These are phyloP conservation scores for Triops longicaudatus DNA, from an alignment of 1,140 invertebrate genomes.

Conservation along the genomic window DNA sequence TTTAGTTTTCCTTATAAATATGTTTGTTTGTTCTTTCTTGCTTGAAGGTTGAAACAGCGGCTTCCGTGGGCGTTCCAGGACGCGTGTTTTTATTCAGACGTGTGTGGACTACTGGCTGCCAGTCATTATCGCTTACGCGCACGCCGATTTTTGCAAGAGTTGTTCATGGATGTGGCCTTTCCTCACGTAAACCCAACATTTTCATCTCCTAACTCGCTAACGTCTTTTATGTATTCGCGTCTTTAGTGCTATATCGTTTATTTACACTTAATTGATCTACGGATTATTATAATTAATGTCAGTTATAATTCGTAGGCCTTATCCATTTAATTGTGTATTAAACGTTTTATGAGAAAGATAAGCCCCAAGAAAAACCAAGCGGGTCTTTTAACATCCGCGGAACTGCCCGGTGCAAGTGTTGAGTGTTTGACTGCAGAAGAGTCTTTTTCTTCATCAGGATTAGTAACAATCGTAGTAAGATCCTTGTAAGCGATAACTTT, in stretches of 20 bases:
- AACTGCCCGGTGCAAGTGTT: too few relatives aligned
- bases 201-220: background rate
- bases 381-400: too few relatives aligned
- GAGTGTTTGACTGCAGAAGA: too few relatives aligned
- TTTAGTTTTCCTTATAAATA: background rate
- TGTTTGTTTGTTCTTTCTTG: slow-evolving; percentile 17
- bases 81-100: slow-evolving; percentile 86
- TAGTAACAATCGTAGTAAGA: too few relatives aligned
- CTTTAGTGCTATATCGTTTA: too few relatives aligned
- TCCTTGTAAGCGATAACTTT: background rate
- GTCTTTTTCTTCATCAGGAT: too few relatives aligned
- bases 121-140: slow-evolving; percentile 73
- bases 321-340: too few relatives aligned
- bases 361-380: too few relatives aligned
- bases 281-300: too few relatives aligned
- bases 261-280: too few relatives aligned
- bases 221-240: background rate
- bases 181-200: slow-evolving; percentile 45
- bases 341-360: too few relatives aligned
- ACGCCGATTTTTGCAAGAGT: slow-evolving; percentile 82
- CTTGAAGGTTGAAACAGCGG: slow-evolving; percentile 69
- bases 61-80: slow-evolving; percentile 75
- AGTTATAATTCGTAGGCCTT: too few relatives aligned
- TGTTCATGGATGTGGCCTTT: slow-evolving; percentile 81
- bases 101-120: slow-evolving; percentile 64